Base-by-base conservation (phyloP, 2,888 invertebrate genomes). In the Synergus itoensis region DNA sequence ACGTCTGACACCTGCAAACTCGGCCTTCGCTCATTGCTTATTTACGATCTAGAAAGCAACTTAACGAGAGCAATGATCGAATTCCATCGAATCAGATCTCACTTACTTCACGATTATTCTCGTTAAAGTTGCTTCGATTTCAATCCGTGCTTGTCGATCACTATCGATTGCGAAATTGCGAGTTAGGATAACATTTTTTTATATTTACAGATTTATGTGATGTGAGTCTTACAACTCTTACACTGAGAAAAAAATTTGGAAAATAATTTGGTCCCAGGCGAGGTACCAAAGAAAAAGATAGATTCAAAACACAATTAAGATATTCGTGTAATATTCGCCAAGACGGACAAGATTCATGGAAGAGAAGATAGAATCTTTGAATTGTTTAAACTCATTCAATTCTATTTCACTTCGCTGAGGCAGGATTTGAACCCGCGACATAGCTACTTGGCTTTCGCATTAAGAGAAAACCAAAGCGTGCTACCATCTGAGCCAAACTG, bases 1-100 rank as follows among this genome's bases (percentile, higher is more conserved):
- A 62, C 28, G 28, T 14, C 48, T 16, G 28, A 48, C 45, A 11
- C 28, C 21, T 69, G 69, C 36, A n/a, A 36, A 53, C 62, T 28
- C n/a, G 73, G 36, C 73, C 73, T 73, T 73, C 36, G 36, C 53
- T n/a, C 48, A 40, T 53, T 73, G 73, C 73, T 36, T 73, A 53
- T 73, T 73, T 73, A 73, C n/a, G 11, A 45, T 45, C 45, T 28
- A 36, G 28, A 73, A 53, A 73, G 53, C 53, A 53, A 11, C 36
- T n/a, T 40, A 53, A 73, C 18, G 36, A 73, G 36, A 53, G 8
- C 53, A 73, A 53, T 73, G 36, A 53, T 73, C 53, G 36, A 73
- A 73, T 73, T 53, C 73, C 73, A 53, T 53, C 14, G 8, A 73
- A 73, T 53, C 36, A 48, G 28, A 21, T n/a, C 36, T 73, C 53